These are phyloP conservation scores for Mesembrinibis cayennensis DNA, from an alignment of 2,113 vertebrate species.

Conservation along the genomic window DNA sequence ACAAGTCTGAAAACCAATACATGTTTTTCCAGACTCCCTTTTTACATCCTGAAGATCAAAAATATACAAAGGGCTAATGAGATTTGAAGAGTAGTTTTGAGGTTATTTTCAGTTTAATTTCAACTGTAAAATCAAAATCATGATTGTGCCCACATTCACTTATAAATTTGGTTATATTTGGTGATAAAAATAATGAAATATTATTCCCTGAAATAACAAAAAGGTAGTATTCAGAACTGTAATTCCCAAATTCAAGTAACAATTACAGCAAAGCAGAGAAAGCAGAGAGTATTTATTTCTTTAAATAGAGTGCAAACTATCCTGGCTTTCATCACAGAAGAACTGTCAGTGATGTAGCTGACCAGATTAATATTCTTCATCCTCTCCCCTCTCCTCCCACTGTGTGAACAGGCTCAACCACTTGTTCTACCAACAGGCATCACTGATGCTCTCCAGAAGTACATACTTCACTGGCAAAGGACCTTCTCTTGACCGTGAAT, in stretches of 20 bases:
- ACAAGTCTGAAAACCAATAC: neutral
- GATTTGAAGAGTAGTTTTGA: neutral
- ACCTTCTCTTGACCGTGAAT: neutral
- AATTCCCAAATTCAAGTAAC: neutral
- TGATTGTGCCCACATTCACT: neutral
- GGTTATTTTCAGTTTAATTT: neutral
- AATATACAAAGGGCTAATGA: neutral
- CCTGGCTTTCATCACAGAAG: neutral
- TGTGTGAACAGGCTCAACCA: neutral
- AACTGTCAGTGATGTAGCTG: neutral
- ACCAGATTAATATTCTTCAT: neutral
- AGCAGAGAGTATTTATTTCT: neutral
- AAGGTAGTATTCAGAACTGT: neutral
- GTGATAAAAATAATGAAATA: neutral
- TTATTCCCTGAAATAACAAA: neutral
- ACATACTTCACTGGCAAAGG: neutral
- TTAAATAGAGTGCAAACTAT: neutral
- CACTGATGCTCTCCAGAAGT: neutral
- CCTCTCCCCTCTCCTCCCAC: neutral
- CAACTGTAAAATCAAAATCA: neutral
- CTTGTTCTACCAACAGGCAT: neutral
- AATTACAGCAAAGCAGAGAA: neutral
- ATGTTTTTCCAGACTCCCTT: neutral
- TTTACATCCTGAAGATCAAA: neutral
- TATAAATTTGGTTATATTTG: neutral